phyloP scores from a whole-genome alignment of 2,113 vertebrate species.

The Nothobranchius kuhntae region DNA sequence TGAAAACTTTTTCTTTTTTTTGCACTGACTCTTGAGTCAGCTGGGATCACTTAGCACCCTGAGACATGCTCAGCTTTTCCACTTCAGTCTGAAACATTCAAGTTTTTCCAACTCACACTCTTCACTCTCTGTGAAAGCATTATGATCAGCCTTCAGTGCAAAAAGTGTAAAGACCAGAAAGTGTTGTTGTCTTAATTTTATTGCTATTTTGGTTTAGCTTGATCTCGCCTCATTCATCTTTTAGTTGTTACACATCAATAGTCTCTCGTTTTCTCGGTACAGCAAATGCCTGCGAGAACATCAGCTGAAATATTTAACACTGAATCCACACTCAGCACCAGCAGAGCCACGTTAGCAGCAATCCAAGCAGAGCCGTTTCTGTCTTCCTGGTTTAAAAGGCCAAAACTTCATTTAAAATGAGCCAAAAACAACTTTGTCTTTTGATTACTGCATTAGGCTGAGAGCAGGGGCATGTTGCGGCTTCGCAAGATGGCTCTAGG shows the following conservation, averaged over 20 bases:
- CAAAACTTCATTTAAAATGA: constrained; percentile 33
- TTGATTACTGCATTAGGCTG: constrained; percentile 14
- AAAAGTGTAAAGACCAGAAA: constrained; percentile 31
- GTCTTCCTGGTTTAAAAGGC: constrained; percentile 27
- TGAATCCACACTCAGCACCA: constrained; percentile 31
- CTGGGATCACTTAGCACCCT: constrained; percentile 23
- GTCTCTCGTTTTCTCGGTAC: constrained; percentile 24
- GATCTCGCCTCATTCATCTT: constrained; percentile 49
- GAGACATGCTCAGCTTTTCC: constrained; percentile 31
- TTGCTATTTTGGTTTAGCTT: constrained; percentile 36
- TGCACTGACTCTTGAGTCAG: constrained; percentile 25
- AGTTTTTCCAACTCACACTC: constrained; percentile 10
- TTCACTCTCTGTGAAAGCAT: constrained; percentile 8
- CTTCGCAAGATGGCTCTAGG: not conserved
- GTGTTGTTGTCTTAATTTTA: constrained; percentile 28
- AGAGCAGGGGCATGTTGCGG: not conserved
- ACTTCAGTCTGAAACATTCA: constrained; percentile 25
- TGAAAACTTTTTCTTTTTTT: constrained; percentile 15
- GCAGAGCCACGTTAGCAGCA: constrained; percentile 11
- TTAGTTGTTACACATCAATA: constrained; percentile 43
- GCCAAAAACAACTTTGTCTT: constrained; percentile 29
- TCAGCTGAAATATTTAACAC: constrained; percentile 61
- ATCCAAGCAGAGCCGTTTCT: constrained; percentile 27
- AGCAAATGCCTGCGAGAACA: constrained; percentile 42
- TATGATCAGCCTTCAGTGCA: constrained; percentile 1